These are phyloP conservation scores for Aethes cnicana DNA, from an alignment of 2,888 invertebrate species.

Conservation along the genomic window DNA sequence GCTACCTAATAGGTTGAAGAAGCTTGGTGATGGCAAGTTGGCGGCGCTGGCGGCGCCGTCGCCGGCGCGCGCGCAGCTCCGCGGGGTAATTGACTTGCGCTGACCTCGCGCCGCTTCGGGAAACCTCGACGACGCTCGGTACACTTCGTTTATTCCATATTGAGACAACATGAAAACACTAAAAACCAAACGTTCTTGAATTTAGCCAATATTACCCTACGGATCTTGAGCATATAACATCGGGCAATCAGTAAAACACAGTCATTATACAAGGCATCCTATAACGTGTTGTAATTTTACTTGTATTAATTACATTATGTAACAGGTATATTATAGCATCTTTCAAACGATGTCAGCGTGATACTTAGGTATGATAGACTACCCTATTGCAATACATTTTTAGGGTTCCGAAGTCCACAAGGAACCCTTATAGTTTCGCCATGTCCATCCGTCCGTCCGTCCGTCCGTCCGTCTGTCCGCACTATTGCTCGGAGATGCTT, in stretches of 20 bases:
- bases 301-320: conserved; percentile 16
- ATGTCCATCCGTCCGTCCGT: too few relatives aligned
- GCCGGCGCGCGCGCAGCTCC: conserved; percentile 51
- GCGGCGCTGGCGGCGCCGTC: conserved; percentile 41
- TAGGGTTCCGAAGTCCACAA: too few relatives aligned
- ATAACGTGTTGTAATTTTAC: conserved; percentile 12
- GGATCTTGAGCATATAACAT: not conserved
- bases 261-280: conserved; percentile 8
- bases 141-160: conserved; percentile 40
- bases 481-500: too few relatives aligned
- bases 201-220: not conserved
- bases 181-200: conserved; percentile 6
- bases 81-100: conserved; percentile 85
- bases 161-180: conserved; percentile 16
- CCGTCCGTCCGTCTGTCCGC: too few relatives aligned
- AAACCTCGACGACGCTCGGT: conserved; percentile 66
- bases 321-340: conserved; percentile 18
- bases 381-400: too few relatives aligned
- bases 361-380: too few relatives aligned
- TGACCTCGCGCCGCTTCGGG: conserved; percentile 82
- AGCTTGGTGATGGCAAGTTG: conserved; percentile 23
- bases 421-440: too few relatives aligned
- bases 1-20: too few relatives aligned
- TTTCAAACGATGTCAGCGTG: conserved; percentile 19
- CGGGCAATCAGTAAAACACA: not conserved